Evolutionary conservation across 1,140 invertebrate genomes (phyloP).

Genomic region (Aphidius gifuensis): DNA sequence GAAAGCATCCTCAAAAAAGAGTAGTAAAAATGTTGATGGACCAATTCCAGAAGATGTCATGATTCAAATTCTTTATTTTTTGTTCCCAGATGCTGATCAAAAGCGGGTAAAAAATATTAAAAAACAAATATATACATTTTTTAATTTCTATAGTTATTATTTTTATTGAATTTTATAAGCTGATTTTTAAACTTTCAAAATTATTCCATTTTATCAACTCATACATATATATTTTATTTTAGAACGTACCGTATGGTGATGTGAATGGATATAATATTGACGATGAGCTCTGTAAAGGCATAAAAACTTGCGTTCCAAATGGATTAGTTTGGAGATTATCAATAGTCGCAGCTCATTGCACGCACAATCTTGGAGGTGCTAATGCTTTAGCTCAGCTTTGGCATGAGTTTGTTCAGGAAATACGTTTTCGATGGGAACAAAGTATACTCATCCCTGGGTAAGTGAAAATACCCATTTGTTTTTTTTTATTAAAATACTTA

Average conservation of each 20-base stretch:
- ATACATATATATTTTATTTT: constrained; percentile 22
- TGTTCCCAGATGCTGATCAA: constrained; percentile 86
- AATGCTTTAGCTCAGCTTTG: constrained; percentile 83
- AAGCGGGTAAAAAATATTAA: constrained; percentile 48
- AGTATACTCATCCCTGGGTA: constrained; percentile 78
- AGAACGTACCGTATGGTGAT: constrained; percentile 50
- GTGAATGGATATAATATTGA: constrained; percentile 35
- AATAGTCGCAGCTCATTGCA: constrained; percentile 76
- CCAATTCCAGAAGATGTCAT: constrained; percentile 75
- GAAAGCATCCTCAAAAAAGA: constrained; percentile 49
- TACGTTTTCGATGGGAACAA: constrained; percentile 87
- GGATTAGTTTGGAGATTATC: constrained; percentile 81
- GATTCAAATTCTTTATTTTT: constrained; percentile 74
- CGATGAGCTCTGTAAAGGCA: constrained; percentile 50
- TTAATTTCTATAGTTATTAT: neutral
- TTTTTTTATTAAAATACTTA: constrained; percentile 18
- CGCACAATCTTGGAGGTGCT: constrained; percentile 74
- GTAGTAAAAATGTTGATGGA: constrained; percentile 58
- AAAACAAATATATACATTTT: constrained; percentile 1
- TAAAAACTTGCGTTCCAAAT: constrained; percentile 76
- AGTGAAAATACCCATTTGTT: constrained; percentile 50
- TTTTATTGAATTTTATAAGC: constrained; percentile 1
- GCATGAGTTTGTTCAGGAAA: constrained; percentile 88
- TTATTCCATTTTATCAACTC: neutral
- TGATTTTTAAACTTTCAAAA: neutral